phyloP scores from a whole-genome alignment of 2,888 invertebrate genomes.

The Anorthoa munda region DNA sequence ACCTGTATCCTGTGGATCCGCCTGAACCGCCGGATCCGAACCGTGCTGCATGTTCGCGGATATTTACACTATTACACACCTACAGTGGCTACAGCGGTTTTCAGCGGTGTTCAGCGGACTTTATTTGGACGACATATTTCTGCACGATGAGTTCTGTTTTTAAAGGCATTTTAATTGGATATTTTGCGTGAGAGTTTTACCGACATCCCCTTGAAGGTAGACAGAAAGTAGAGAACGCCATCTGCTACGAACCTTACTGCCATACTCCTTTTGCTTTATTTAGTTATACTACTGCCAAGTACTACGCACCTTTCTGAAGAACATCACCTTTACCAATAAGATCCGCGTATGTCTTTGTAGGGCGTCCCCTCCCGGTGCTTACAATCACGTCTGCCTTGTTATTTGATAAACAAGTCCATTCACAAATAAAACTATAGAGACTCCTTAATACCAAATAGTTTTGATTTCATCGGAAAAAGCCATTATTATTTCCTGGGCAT shows the following conservation, averaged over 20 bases:
- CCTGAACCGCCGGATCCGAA: constrained; percentile 47
- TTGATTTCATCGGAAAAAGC: constrained; percentile 20
- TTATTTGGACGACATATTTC: constrained; percentile 41
- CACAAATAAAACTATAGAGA: neutral
- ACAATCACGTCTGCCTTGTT: no score
- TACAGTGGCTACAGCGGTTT: constrained; percentile 31
- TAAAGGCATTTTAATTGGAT: neutral
- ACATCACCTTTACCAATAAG: no score
- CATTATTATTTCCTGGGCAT: constrained; percentile 19
- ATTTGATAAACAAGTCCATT: neutral
- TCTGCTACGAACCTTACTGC: no score
- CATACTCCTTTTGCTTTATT: no score
- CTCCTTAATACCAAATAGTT: constrained; percentile 1
- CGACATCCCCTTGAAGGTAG: no score
- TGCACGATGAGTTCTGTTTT: constrained; percentile 5
- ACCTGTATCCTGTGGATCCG: constrained; percentile 63
- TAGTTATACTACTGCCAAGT: no score
- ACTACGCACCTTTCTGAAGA: no score
- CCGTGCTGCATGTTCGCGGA: constrained; percentile 51
- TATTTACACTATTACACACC: constrained; percentile 57
- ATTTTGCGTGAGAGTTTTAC: neutral
- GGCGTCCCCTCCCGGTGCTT: no score
- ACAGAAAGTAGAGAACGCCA: no score
- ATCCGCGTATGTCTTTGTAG: no score
- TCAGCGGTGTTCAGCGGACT: constrained; percentile 32